These are phyloP conservation scores for Pseudoips prasinana DNA, from an alignment of 2,888 invertebrate species.

Conservation along the genomic window DNA sequence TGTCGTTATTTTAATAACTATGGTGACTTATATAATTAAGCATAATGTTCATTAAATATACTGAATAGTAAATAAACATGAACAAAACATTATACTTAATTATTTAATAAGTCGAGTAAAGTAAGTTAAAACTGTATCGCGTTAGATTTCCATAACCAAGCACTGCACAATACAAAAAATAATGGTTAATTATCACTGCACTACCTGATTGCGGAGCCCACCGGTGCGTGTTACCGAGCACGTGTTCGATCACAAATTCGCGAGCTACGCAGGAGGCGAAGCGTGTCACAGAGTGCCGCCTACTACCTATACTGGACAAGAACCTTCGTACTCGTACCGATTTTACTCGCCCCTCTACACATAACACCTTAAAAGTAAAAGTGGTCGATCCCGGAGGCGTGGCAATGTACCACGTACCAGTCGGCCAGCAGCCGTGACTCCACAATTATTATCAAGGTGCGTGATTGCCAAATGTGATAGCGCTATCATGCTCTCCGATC, in stretches of 20 bases:
- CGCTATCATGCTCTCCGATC: conserved; percentile 12
- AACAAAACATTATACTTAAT: too few relatives aligned
- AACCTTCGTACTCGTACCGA: conserved; percentile 41
- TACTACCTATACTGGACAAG: conserved; percentile 47
- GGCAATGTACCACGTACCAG: conserved; percentile 24
- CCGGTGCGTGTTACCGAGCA: conserved; percentile 26
- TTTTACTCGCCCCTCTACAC: conserved; percentile 59
- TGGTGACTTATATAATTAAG: too few relatives aligned
- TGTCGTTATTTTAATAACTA: too few relatives aligned
- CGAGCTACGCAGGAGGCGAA: conserved; percentile 41
- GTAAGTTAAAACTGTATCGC: too few relatives aligned
- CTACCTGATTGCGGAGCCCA: conserved; percentile 24
- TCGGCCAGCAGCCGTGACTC: conserved; percentile 52
- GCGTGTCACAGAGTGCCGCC: conserved; percentile 44
- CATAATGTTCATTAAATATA: too few relatives aligned
- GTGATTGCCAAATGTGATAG: conserved; percentile 45
- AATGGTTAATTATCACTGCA: conserved; percentile 19
- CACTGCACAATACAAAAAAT: conserved; percentile 25
- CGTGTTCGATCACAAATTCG: conserved; percentile 40
- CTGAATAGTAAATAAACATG: too few relatives aligned
- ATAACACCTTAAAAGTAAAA: conserved; percentile 70
- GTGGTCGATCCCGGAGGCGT: conserved; percentile 71
- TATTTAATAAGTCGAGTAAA: too few relatives aligned
- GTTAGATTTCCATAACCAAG: conserved; percentile 4
- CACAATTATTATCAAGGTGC: conserved; percentile 48